Conservation (phyloP, 2,888 invertebrate species). For the Chironomus riparius region DNA sequence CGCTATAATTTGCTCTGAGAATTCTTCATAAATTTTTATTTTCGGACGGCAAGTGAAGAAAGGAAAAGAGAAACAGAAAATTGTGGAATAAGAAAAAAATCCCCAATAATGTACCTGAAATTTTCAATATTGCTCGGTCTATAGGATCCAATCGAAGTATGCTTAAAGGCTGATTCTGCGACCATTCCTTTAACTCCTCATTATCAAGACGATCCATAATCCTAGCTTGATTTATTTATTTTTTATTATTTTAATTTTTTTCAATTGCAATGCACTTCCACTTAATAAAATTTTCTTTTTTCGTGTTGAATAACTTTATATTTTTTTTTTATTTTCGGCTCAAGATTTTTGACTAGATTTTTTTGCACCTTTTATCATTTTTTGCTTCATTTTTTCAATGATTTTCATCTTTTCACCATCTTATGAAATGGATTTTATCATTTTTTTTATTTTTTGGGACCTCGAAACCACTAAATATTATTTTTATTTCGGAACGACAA, state of each 20-base stretch:
- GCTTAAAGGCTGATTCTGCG: conserved; percentile 9
- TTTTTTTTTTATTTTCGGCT: conserved; percentile 9
- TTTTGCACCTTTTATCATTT: not conserved
- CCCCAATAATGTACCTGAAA: not conserved
- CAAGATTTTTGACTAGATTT: conserved; percentile 16
- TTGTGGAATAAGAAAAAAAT: too few species aligned
- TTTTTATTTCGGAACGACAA: not conserved
- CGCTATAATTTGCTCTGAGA: not conserved
- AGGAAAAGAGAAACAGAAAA: too few species aligned
- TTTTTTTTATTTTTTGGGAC: not conserved
- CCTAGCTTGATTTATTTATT: not conserved
- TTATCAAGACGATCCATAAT: conserved; percentile 17
- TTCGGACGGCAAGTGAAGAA: not conserved
- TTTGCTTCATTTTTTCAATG: not conserved
- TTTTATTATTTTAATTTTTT: not conserved
- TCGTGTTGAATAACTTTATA: conserved; percentile 21
- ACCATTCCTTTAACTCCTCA: conserved; percentile 21
- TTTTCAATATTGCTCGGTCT: conserved; percentile 23
- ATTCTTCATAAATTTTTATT: too few species aligned
- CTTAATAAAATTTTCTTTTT: not conserved
- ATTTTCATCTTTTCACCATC: not conserved
- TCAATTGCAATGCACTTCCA: not conserved
- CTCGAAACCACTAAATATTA: not conserved
- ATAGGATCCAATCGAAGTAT: conserved; percentile 11
- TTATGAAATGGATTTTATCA: not conserved